Evolutionary conservation across 2,888 invertebrate genomes (phyloP).

Genomic region (Autographa pulchrina): DNA sequence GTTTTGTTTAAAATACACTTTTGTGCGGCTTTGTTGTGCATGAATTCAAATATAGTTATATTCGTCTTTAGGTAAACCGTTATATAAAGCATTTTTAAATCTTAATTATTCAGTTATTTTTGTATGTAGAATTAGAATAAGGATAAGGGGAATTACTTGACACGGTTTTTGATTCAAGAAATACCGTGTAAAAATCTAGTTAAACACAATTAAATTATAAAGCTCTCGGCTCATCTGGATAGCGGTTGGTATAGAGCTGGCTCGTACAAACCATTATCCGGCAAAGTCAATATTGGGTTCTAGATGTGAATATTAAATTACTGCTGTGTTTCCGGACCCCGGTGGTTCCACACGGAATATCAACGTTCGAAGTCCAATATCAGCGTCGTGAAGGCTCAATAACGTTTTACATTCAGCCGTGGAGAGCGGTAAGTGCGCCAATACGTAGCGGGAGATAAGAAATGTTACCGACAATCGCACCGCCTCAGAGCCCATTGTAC

Average conservation of each 20-base stretch:
- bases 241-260: conserved; percentile 29
- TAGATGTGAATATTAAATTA: conserved; percentile 75
- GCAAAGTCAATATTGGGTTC: conserved; percentile 59
- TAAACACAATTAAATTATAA: conserved; percentile 36
- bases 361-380: conserved; percentile 77
- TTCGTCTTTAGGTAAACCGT: neutral
- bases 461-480: conserved; percentile 76
- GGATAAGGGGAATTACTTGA: neutral
- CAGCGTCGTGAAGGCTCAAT: conserved; percentile 75
- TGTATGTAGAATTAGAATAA: too few species aligned
- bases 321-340: conserved; percentile 63
- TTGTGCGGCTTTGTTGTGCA: neutral
- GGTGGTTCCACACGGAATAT: conserved; percentile 66
- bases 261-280: conserved; percentile 46
- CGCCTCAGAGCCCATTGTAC: conserved; percentile 71
- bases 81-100: too few species aligned
- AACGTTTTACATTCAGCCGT: conserved; percentile 78
- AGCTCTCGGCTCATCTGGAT: conserved; percentile 23
- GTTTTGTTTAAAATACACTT: neutral
- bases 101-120: too few species aligned
- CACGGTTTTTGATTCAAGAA: neutral
- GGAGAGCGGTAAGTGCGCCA: conserved; percentile 76
- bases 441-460: conserved; percentile 78
- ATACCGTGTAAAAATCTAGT: conserved; percentile 5
- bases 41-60: neutral